A percentile compares a stretch with the other conserved stretches of the same genome.
Conservation (phyloP, 2,888 invertebrate species). For the Papilio elwesi region DNA sequence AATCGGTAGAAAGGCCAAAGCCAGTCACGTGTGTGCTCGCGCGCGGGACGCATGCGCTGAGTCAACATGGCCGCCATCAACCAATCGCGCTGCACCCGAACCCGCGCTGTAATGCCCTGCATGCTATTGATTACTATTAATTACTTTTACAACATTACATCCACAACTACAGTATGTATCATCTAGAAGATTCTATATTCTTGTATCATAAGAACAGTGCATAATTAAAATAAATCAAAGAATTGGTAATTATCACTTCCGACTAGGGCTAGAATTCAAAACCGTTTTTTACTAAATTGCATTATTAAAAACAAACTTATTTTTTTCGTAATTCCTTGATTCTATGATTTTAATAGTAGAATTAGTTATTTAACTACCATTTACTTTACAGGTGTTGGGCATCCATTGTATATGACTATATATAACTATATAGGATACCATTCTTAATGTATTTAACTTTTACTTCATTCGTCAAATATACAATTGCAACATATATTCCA, state of each 20-base stretch:
- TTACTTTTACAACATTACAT: slow-evolving; percentile 35
- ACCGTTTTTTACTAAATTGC: no score
- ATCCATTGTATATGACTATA: no score
- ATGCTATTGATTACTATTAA: slow-evolving; percentile 74
- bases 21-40: slow-evolving; percentile 68
- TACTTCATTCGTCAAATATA: no score
- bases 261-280: no score
- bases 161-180: slow-evolving; percentile 10
- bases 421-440: no score
- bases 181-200: not conserved
- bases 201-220: not conserved
- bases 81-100: slow-evolving; percentile 69
- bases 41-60: slow-evolving; percentile 73
- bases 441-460: no score
- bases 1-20: slow-evolving; percentile 37
- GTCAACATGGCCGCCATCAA: slow-evolving; percentile 76
- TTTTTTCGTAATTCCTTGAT: no score
- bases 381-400: no score
- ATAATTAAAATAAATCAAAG: not conserved
- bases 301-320: no score
- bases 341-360: no score
- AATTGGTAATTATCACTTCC: not conserved
- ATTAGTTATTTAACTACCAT: no score
- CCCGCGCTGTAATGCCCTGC: slow-evolving; percentile 67
- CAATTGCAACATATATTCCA: no score